Base-by-base conservation (phyloP, 2,797 vertebrate species). In the Lepilemur septentrionalis region DNA sequence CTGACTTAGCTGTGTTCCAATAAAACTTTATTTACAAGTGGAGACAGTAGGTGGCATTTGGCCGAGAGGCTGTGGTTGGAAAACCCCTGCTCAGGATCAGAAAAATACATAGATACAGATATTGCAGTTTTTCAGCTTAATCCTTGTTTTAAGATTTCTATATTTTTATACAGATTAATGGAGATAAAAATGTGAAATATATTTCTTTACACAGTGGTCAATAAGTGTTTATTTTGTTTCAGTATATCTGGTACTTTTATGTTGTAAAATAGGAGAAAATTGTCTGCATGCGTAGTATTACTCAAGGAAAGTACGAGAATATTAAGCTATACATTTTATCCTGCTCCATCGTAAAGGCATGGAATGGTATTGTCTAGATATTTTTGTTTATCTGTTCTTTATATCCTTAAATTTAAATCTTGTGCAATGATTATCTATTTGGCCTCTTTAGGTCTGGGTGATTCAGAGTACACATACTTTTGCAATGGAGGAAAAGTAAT, bases 401-500 rank as follows among this genome's bases (percentile, higher is more conserved):
- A 0, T 30, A 4, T 46, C 35, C 17, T 70, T 52, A 22, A 17
- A 3, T 25, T 15, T 52, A 46, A 57, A 48, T 7, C 32, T 43
- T 46, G 23, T 7, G 2, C n/a, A 15, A 84, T 69, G 1, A 81
- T 22, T 15, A n/a, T 50, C 48, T 69, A 0, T 94, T 67, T 73
- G 91, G 18, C 69, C 76, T 91, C 89, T 78, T 22, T 96, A 99
- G 99, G 99, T 97, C 99, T 99, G 96, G 99, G 99, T 94, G 99
- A 99, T 97, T 99, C 99, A 43, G 99, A 99, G 94, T 99, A 99
- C 98, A 98, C 99, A 0, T 99, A 99, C 98, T 99, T 99, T 97
- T 99, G 99, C 98, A 99, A 99, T n/a, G 99, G 99, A 35, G 99
- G 99, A 46, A 99, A 99, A 98, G 98, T 99, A 32, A 99, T 99